Conservation (phyloP, 2,797 vertebrate genomes). For the Hephaestus fuliginosus region DNA sequence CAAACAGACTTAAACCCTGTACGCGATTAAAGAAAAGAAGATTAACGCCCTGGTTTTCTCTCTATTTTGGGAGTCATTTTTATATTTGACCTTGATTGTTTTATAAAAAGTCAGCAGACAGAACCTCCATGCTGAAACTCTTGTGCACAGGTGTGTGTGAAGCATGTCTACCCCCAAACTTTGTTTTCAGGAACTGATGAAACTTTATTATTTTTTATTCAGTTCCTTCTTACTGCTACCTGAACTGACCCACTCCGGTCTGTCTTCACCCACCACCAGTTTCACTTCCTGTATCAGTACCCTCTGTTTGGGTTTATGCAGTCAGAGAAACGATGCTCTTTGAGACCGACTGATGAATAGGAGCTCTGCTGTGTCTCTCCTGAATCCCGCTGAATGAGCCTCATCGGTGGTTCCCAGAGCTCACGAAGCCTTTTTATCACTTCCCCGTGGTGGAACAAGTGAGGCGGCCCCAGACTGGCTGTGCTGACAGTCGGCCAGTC, state of each 20-base stretch:
- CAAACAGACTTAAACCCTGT: slow-evolving; percentile 57
- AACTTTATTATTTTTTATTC: not conserved
- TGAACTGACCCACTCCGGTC: not conserved
- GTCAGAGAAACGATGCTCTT: not conserved
- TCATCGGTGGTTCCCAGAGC: slow-evolving; percentile 55
- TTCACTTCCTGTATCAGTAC: slow-evolving; percentile 23
- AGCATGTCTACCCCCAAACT: not conserved
- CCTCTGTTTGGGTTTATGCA: not conserved
- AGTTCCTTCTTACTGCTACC: not conserved
- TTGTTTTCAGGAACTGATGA: not conserved
- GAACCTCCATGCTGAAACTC: not conserved
- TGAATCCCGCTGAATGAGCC: slow-evolving; percentile 40
- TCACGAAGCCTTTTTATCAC: slow-evolving; percentile 60
- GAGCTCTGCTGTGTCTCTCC: slow-evolving; percentile 25
- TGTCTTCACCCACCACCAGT: not conserved
- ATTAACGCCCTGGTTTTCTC: slow-evolving; percentile 42
- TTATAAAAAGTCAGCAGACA: not conserved
- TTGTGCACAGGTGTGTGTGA: not conserved
- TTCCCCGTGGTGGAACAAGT: slow-evolving; percentile 59
- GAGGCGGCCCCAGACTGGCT: slow-evolving; percentile 58
- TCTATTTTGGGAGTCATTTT: slow-evolving; percentile 13
- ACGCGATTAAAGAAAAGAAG: slow-evolving; percentile 47
- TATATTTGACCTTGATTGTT: slow-evolving; percentile 50
- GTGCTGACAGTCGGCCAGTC: slow-evolving; percentile 55
- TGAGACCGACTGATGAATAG: slow-evolving; percentile 31